Conservation (phyloP, 2,888 invertebrate species). For the Machimus atricapillus region DNA sequence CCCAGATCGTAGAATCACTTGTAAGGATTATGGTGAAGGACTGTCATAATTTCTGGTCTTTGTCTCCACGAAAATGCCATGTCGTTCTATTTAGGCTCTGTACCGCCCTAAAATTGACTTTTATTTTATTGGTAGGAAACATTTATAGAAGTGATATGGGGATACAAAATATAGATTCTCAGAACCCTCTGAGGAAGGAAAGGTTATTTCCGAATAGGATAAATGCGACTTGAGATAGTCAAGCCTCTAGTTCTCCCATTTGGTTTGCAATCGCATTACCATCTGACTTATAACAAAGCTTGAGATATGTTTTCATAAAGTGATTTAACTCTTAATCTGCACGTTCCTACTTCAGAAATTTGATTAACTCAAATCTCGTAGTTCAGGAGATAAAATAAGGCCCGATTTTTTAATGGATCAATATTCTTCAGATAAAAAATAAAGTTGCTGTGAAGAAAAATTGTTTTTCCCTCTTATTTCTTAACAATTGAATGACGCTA, state of each 20-base stretch:
- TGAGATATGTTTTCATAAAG: background rate
- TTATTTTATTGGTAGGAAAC: background rate
- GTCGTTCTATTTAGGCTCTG: background rate
- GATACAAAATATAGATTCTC: background rate
- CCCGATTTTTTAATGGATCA: no score
- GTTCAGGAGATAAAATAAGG: background rate
- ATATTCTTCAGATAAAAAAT: no score
- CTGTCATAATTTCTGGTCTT: background rate
- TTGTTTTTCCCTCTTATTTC: no score
- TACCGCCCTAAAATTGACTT: background rate
- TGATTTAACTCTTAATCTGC: background rate
- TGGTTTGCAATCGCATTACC: background rate
- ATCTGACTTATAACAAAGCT: background rate
- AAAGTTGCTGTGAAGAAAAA: no score
- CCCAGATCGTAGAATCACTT: background rate
- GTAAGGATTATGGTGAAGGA: background rate
- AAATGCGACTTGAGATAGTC: background rate
- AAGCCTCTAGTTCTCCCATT: no score
- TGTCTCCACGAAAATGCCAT: background rate
- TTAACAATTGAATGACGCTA: no score
- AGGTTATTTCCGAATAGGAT: background rate
- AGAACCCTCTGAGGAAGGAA: background rate
- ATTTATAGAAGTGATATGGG: background rate
- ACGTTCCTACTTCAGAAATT: background rate
- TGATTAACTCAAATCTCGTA: background rate